phyloP scores from a whole-genome alignment of 2,797 vertebrate genomes.

The Pyrrhura leucotis region DNA sequence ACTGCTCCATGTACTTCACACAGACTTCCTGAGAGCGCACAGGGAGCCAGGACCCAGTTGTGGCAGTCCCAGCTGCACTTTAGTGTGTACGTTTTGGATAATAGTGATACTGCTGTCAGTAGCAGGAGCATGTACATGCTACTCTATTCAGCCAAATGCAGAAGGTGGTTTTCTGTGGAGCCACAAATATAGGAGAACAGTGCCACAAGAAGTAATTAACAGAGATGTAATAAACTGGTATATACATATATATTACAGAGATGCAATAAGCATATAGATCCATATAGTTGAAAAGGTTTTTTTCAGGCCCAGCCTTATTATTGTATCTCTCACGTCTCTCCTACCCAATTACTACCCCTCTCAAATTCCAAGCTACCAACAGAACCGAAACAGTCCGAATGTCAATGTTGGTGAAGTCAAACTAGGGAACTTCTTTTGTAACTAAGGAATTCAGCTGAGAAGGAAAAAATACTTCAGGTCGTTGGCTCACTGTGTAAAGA shows the following conservation, averaged over 20 bases:
- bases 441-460: neutral
- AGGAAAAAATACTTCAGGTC: neutral
- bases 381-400: neutral
- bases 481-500: neutral
- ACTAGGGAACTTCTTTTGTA: neutral
- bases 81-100: neutral
- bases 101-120: neutral
- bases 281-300: neutral
- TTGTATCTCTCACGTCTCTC: neutral
- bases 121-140: neutral
- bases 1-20: neutral
- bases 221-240: neutral
- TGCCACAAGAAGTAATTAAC: neutral
- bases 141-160: neutral
- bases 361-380: neutral
- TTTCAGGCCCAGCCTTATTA: neutral
- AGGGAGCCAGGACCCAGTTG: neutral
- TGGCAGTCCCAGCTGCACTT: neutral
- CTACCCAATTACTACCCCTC: neutral
- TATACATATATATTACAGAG: neutral
- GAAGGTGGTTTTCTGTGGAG: neutral
- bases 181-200: neutral
- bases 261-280: neutral
- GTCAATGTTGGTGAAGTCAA: neutral
- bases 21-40: neutral